Evolutionary conservation across 2,888 invertebrate species (phyloP).

Genomic region (Melangyna quadrimaculata): DNA sequence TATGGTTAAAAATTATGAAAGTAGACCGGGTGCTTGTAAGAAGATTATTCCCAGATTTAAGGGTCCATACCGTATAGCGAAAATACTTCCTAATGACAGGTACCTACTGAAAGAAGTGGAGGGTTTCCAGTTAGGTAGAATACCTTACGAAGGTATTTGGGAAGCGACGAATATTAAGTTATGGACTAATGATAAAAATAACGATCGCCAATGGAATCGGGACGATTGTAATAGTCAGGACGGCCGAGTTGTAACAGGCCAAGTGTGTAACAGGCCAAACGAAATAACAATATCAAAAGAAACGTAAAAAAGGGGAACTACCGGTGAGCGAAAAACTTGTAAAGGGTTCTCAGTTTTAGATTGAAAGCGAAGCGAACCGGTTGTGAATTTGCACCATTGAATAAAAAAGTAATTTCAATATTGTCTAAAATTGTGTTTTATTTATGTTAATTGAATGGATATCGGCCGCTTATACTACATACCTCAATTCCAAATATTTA

Average conservation of each 20-base stretch:
- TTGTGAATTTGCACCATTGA: too few species aligned
- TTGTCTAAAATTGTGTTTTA: too few species aligned
- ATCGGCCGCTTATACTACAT: too few species aligned
- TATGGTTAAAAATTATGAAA: slow-evolving; percentile 73
- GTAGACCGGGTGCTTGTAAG: slow-evolving; percentile 71
- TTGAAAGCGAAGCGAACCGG: too few species aligned
- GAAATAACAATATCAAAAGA: too few species aligned
- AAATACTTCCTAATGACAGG: slow-evolving; percentile 44
- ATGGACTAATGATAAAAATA: background rate
- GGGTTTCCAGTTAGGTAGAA: slow-evolving; percentile 30
- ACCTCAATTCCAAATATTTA: too few species aligned
- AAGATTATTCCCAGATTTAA: slow-evolving; percentile 72
- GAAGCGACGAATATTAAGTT: background rate
- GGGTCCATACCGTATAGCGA: slow-evolving; percentile 33
- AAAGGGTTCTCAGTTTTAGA: too few species aligned
- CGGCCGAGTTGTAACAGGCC: slow-evolving; percentile 10
- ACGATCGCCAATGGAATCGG: background rate
- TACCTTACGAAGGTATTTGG: background rate
- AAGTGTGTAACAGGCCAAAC: too few species aligned
- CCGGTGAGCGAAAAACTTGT: too few species aligned
- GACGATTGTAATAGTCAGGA: slow-evolving; percentile 4
- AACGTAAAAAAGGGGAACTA: too few species aligned
- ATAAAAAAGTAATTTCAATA: too few species aligned
- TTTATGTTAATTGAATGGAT: too few species aligned
- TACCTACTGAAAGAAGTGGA: slow-evolving; percentile 36